Evolutionary conservation across 2,113 vertebrate species (phyloP).

Genomic region (Thunnus maccoyii): DNA sequence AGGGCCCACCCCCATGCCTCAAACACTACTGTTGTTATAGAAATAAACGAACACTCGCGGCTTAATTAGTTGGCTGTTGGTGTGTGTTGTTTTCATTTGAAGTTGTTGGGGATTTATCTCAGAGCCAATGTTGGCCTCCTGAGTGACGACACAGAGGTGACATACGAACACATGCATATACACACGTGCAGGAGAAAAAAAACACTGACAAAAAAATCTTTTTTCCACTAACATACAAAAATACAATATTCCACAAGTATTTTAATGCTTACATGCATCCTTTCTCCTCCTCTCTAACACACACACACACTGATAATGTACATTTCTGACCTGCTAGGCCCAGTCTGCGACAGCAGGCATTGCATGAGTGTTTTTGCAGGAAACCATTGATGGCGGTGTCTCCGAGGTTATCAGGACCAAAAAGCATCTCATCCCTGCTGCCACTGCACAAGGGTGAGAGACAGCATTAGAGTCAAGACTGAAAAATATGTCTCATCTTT

Average conservation of each 20-base stretch:
- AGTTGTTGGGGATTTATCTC: slow-evolving; percentile 75
- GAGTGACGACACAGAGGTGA: slow-evolving; percentile 78
- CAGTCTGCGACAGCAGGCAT: slow-evolving; percentile 90
- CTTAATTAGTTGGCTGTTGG: slow-evolving; percentile 82
- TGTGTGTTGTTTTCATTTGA: slow-evolving; percentile 75
- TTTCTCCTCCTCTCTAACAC: neutral
- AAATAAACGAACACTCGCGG: slow-evolving; percentile 79
- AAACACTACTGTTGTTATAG: slow-evolving; percentile 81
- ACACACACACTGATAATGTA: neutral
- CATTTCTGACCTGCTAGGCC: slow-evolving; percentile 88
- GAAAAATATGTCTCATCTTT: neutral
- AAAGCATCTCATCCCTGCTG: slow-evolving; percentile 86
- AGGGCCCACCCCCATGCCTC: slow-evolving; percentile 80
- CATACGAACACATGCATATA: slow-evolving; percentile 45
- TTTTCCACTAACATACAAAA: neutral
- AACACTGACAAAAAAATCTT: slow-evolving; percentile 10
- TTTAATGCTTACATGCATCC: neutral
- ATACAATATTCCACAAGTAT: neutral
- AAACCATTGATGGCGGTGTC: slow-evolving; percentile 91
- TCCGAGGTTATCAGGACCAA: slow-evolving; percentile 95
- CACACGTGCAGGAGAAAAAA: slow-evolving; percentile 17
- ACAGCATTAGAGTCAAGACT: neutral
- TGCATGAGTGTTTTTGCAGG: slow-evolving; percentile 93
- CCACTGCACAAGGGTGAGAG: slow-evolving; percentile 43
- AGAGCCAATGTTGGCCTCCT: slow-evolving; percentile 72